Evolutionary conservation across 2,113 vertebrate genomes (phyloP).

Genomic region (Nettapus auritus): DNA sequence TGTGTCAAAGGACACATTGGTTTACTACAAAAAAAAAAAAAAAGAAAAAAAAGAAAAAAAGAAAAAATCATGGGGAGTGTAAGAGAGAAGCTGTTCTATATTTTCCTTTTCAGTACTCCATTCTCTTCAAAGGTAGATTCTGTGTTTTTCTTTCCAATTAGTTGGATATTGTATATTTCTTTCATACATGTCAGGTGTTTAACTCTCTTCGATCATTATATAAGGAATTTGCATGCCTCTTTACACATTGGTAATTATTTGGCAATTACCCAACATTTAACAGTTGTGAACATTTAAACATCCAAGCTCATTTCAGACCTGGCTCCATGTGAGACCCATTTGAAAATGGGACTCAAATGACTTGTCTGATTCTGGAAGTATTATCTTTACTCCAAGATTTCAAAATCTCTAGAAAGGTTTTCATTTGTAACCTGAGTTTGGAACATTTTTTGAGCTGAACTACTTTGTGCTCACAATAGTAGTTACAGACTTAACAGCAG

Average conservation of each 20-base stretch:
- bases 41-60: background rate
- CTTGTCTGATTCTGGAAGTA: background rate
- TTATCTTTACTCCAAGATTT: background rate
- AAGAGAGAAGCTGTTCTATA: background rate
- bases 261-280: background rate
- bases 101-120: background rate
- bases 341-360: background rate
- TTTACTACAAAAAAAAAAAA: background rate
- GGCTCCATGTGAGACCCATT: too few relatives aligned
- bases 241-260: background rate
- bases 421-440: background rate
- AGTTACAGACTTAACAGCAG: background rate
- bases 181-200: background rate
- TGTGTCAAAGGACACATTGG: background rate
- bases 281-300: background rate
- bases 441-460: background rate
- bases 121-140: background rate
- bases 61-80: background rate
- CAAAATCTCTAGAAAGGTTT: background rate
- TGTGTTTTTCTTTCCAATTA: background rate
- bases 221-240: background rate
- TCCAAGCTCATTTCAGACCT: background rate
- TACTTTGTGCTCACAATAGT: background rate
- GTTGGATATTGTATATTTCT: background rate
- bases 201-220: background rate